Percentiles rank a stretch among this genome's conserved stretches.
Conservation (phyloP, 2,113 vertebrate species). For the Barnardius zonarius region DNA sequence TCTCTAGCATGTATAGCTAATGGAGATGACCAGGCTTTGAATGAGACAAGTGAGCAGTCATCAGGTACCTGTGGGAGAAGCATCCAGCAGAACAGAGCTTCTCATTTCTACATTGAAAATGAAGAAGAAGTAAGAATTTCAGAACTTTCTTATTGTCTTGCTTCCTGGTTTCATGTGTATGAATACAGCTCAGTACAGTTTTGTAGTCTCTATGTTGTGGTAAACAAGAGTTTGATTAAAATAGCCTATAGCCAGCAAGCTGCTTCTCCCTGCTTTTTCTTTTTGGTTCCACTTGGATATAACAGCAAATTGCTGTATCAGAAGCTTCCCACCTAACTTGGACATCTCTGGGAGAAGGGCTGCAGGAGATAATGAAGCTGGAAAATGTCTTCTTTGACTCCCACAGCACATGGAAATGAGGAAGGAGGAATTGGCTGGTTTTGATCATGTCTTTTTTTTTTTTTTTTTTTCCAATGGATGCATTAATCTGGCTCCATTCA, state of each 20-base stretch:
- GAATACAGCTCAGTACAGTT: neutral
- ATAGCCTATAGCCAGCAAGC: neutral
- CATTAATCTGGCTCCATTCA: neutral
- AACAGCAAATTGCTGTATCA: neutral
- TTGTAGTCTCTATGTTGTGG: neutral
- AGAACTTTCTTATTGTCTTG: neutral
- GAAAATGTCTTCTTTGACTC: neutral
- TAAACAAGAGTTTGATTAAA: neutral
- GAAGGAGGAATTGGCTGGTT: neutral
- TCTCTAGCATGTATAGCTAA: constrained; percentile 59
- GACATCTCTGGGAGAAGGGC: neutral
- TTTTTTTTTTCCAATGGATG: neutral
- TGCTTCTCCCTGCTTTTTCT: neutral
- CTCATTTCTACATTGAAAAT: constrained; percentile 15
- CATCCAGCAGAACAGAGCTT: constrained; percentile 49
- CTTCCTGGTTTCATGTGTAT: accelerated
- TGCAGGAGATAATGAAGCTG: neutral
- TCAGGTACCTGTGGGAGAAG: constrained; percentile 69
- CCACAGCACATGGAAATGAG: neutral
- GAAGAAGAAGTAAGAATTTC: constrained; percentile 67
- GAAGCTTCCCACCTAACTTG: neutral
- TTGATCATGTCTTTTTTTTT: neutral
- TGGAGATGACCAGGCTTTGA: constrained; percentile 45
- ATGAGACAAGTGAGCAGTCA: constrained; percentile 54
- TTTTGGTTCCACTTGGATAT: neutral